phyloP scores from a whole-genome alignment of 2,113 vertebrate species.

The Bufo bufo region DNA sequence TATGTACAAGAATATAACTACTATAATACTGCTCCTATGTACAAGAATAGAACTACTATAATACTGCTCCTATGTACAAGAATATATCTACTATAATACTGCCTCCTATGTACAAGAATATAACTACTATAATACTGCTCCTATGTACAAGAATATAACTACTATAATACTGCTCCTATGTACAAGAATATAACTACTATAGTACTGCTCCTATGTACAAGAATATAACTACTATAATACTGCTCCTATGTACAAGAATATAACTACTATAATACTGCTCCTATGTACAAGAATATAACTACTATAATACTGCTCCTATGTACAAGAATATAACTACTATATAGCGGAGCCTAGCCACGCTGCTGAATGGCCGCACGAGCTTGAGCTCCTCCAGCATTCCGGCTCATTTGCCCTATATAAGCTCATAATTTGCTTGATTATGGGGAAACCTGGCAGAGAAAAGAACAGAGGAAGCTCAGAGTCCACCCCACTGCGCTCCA shows the following conservation, averaged over 20 bases:
- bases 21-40: background rate
- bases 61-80: background rate
- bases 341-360: no score
- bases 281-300: background rate
- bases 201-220: background rate
- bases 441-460: no score
- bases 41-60: background rate
- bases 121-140: background rate
- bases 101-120: no score
- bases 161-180: background rate
- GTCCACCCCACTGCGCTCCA: no score
- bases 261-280: constrained; percentile 7
- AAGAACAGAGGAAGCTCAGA: no score
- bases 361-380: no score
- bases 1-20: background rate
- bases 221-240: no score
- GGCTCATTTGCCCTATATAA: no score
- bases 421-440: no score
- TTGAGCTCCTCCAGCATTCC: no score
- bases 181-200: constrained; percentile 14
- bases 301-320: background rate
- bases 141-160: constrained; percentile 2
- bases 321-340: constrained; percentile 1
- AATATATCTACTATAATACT: background rate
- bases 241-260: background rate